phyloP scores from a whole-genome alignment of 2,797 vertebrate species.

The Channallabes apus region DNA sequence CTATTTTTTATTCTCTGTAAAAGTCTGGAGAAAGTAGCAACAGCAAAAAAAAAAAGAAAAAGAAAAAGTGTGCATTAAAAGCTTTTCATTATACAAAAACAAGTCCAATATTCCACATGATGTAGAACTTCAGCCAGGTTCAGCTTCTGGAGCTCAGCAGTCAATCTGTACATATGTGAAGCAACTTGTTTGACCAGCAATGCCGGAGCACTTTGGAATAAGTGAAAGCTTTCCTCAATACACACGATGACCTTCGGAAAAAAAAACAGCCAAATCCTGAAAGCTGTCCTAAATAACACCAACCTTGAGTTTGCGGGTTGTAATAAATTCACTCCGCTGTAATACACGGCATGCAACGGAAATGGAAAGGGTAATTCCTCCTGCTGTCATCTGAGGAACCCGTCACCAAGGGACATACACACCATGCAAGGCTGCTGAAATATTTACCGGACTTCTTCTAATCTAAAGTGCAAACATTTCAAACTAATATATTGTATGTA shows the following conservation, averaged over 20 bases:
- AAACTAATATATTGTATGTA: not conserved
- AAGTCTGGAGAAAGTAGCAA: not conserved
- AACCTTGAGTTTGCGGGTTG: not conserved
- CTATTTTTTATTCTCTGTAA: not conserved
- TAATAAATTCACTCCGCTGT: constrained; percentile 1
- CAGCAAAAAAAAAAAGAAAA: constrained; percentile 5
- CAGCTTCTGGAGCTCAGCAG: not conserved
- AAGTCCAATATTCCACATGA: not conserved
- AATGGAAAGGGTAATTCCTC: not conserved
- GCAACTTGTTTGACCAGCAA: not conserved
- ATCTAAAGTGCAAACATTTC: not conserved
- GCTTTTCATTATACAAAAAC: not conserved
- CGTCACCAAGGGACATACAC: not conserved
- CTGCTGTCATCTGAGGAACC: not conserved
- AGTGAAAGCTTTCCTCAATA: not conserved
- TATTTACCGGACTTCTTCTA: not conserved
- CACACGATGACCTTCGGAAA: not conserved
- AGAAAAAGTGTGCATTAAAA: not conserved
- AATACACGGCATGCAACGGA: not conserved
- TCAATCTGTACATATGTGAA: not conserved
- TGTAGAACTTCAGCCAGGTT: not conserved
- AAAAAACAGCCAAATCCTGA: not conserved
- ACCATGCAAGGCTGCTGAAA: not conserved
- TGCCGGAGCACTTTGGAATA: not conserved
- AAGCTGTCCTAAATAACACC: constrained; percentile 6